phyloP scores from a whole-genome alignment of 2,797 vertebrate species.

The Poeciliopsis infans region DNA sequence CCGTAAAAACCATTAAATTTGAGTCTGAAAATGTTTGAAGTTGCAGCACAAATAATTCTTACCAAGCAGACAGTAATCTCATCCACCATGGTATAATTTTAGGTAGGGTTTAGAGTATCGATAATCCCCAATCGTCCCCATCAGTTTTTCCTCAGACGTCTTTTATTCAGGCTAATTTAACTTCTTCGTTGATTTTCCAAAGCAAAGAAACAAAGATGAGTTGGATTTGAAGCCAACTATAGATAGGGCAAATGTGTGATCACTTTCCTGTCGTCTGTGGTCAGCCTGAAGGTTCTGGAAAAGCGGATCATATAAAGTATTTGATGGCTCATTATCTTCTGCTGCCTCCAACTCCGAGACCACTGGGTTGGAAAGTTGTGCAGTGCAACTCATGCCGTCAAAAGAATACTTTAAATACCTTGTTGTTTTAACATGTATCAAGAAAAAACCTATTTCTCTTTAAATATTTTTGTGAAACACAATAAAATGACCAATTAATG shows the following conservation, averaged over 20 bases:
- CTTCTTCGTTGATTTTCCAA: constrained; percentile 35
- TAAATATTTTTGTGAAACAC: background rate
- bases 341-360: constrained; percentile 61
- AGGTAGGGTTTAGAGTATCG: background rate
- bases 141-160: background rate
- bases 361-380: constrained; percentile 29
- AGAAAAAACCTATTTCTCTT: background rate
- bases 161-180: constrained; percentile 28
- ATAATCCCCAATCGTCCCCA: background rate
- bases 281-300: constrained; percentile 67
- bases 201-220: constrained; percentile 41
- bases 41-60: background rate
- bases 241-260: constrained; percentile 12
- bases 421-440: background rate
- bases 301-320: constrained; percentile 60
- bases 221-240: constrained; percentile 7
- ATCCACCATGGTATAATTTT: background rate
- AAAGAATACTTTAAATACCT: background rate
- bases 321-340: constrained; percentile 69
- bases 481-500: background rate
- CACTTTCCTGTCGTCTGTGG: constrained; percentile 56
- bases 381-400: constrained; percentile 4
- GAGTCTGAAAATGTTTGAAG: background rate
- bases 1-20: background rate
- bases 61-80: background rate